Conservation (phyloP, 1,140 invertebrate species). For the Homalodisca vitripennis region DNA sequence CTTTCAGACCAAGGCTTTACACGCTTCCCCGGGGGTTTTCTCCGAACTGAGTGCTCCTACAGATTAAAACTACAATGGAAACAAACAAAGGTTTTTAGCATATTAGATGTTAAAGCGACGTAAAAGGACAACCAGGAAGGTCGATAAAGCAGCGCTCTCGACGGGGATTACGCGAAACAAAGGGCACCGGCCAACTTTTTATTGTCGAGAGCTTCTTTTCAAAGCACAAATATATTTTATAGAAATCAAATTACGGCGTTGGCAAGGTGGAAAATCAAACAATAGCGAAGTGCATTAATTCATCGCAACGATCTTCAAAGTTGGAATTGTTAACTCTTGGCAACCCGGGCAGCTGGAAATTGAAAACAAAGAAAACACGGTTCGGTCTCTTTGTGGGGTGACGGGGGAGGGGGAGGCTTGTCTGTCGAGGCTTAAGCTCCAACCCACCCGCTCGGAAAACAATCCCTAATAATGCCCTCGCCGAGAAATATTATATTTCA, state of each 20-base stretch:
- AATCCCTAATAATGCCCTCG: conserved; percentile 17
- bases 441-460: neutral
- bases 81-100: no score
- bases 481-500: conserved; percentile 16
- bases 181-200: no score
- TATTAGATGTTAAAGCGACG: no score
- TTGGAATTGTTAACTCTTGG: neutral
- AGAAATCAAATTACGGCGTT: neutral
- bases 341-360: neutral
- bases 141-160: no score
- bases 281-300: neutral
- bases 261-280: conserved; percentile 1
- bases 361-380: conserved; percentile 8
- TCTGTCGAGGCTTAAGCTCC: neutral
- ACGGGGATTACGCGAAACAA: neutral
- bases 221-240: conserved; percentile 9
- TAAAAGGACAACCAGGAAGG: no score
- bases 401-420: neutral
- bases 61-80: no score
- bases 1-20: no score
- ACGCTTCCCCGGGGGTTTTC: no score
- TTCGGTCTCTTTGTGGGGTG: neutral
- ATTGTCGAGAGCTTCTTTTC: neutral
- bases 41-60: no score
- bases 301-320: neutral